Evolutionary conservation across 2,888 invertebrate species (phyloP).

Genomic region (Cantharis rufa): DNA sequence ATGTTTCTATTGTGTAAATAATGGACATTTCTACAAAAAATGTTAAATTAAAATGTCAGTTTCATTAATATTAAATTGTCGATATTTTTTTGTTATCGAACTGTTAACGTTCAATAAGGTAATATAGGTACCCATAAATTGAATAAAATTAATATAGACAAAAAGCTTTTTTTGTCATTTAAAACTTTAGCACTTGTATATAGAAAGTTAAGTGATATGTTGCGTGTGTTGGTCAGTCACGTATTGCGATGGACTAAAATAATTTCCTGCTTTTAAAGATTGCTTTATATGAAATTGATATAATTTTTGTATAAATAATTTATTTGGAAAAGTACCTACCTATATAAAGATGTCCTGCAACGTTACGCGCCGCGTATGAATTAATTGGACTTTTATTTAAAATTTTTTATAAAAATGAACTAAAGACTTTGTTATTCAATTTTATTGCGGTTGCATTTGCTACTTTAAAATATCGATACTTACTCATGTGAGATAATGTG

Average conservation of each 20-base stretch:
- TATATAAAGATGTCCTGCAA: neutral
- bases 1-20: no score
- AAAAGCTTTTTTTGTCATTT: neutral
- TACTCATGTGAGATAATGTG: no score
- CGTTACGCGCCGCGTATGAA: neutral
- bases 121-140: neutral
- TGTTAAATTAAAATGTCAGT: neutral
- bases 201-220: neutral
- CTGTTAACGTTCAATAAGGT: neutral
- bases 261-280: neutral
- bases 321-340: neutral
- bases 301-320: neutral
- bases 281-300: constrained; percentile 2
- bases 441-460: no score
- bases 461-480: no score
- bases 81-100: neutral
- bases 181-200: neutral
- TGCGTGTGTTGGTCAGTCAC: neutral
- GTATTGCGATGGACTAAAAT: neutral
- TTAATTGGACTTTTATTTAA: no score
- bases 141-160: neutral
- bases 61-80: neutral
- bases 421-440: no score
- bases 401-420: no score
- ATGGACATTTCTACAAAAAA: neutral